Conservation (phyloP, 2,888 invertebrate species). For the Drosophila austrosaltans region DNA sequence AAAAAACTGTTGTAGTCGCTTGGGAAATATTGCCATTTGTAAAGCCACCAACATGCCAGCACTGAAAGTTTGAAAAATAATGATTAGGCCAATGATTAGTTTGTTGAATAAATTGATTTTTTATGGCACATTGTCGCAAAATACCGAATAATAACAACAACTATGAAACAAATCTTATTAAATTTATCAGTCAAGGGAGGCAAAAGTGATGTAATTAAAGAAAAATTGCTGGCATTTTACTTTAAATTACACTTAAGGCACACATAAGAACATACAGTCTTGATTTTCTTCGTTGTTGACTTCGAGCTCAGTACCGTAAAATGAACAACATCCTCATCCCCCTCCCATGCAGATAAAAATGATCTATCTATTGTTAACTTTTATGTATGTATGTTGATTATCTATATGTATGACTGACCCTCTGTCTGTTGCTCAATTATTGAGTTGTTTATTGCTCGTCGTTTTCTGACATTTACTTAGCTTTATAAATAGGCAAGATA, state of each 20-base stretch:
- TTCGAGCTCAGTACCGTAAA: neutral
- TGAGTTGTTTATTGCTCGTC: constrained; percentile 1
- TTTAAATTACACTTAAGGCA: neutral
- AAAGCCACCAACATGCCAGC: no score
- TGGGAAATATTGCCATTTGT: no score
- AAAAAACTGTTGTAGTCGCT: no score
- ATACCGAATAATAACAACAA: neutral
- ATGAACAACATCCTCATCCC: neutral
- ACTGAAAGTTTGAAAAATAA: no score
- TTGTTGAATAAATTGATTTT: no score
- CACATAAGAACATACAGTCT: neutral
- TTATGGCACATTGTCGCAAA: no score
- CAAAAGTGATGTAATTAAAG: neutral
- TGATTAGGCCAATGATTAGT: no score
- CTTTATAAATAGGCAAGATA: constrained; percentile 13
- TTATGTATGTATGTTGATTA: neutral
- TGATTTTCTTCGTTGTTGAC: neutral
- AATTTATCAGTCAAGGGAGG: neutral
- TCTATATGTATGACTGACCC: neutral
- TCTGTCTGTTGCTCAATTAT: constrained; percentile 10
- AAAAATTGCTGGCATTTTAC: neutral
- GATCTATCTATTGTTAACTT: constrained; percentile 4
- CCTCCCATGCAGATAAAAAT: neutral
- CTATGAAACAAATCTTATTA: neutral
- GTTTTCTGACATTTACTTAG: constrained; percentile 13